Percentiles rank a stretch among this genome's conserved stretches.
These are phyloP conservation scores for Apodemia zela DNA, from an alignment of 2,888 invertebrate species.

Conservation along the genomic window DNA sequence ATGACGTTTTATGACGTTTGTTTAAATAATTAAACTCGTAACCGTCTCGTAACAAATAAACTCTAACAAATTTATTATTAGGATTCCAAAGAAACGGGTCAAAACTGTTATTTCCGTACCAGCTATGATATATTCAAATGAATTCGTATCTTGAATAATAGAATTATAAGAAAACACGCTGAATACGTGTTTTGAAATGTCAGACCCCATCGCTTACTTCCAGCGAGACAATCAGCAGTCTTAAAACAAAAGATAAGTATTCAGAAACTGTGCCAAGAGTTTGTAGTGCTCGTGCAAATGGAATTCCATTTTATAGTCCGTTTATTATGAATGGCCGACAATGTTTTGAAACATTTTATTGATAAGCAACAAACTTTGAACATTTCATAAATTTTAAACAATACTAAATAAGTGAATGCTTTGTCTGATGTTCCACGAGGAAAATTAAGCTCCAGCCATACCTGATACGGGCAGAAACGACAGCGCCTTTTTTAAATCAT, in stretches of 20 bases:
- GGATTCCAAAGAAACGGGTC: background rate
- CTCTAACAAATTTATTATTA: background rate
- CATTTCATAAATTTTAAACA: background rate
- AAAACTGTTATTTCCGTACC: background rate
- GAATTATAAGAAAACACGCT: constrained; percentile 16
- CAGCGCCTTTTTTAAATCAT: too few species aligned
- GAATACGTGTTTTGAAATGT: constrained; percentile 16
- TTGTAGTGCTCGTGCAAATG: constrained; percentile 4
- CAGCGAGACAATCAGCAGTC: constrained; percentile 16
- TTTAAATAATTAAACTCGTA: too few species aligned
- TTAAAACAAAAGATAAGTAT: constrained; percentile 17
- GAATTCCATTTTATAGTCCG: constrained; percentile 13
- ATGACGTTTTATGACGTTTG: too few species aligned
- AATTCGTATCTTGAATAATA: constrained; percentile 7
- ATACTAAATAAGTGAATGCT: background rate
- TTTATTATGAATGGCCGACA: constrained; percentile 14
- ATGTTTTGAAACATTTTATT: constrained; percentile 8
- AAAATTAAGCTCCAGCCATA: too few species aligned
- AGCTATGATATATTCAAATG: constrained; percentile 4
- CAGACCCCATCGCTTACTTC: constrained; percentile 14
- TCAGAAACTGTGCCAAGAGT: constrained; percentile 14
- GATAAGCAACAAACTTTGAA: constrained; percentile 11
- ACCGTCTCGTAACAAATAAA: too few species aligned
- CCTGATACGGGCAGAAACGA: too few species aligned
- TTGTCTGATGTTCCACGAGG: background rate